Conservation (phyloP, 2,113 vertebrate species). For the Chlorodrepanis virens region DNA sequence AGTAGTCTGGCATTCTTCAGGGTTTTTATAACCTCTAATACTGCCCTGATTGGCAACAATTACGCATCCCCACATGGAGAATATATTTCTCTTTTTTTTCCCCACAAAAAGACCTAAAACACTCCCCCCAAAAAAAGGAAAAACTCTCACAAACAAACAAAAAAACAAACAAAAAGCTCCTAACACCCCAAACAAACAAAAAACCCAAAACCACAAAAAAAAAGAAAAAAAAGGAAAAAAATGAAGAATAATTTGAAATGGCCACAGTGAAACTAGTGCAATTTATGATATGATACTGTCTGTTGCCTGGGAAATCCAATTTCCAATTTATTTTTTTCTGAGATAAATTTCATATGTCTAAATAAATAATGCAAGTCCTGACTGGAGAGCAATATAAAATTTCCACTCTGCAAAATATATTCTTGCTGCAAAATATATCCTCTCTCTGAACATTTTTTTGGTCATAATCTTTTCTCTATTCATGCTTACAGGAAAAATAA, state of each 20-base stretch:
- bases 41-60: not conserved
- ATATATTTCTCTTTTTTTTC: not conserved
- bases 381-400: not conserved
- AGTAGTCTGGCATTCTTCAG: not conserved
- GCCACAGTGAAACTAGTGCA: not conserved
- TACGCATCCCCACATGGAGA: not conserved
- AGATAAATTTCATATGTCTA: not conserved
- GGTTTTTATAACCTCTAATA: not conserved
- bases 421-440: not conserved
- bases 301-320: not conserved
- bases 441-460: not conserved
- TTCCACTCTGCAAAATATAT: not conserved
- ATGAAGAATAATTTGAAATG: not conserved
- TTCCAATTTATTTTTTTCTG: not conserved
- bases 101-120: not conserved
- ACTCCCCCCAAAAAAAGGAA: rapidly evolving
- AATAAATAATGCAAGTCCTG: not conserved
- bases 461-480: not conserved
- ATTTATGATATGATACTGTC: not conserved
- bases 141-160: not conserved
- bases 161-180: not conserved
- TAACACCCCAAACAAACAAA: not conserved
- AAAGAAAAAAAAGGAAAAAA: too few species aligned
- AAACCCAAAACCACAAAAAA: not conserved
- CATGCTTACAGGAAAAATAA: not conserved